Evolutionary conservation across 2,888 invertebrate species (phyloP), one percentile per base, ranked within the genome.

Genomic region (Aphelenchoides bicaudatus): DNA sequence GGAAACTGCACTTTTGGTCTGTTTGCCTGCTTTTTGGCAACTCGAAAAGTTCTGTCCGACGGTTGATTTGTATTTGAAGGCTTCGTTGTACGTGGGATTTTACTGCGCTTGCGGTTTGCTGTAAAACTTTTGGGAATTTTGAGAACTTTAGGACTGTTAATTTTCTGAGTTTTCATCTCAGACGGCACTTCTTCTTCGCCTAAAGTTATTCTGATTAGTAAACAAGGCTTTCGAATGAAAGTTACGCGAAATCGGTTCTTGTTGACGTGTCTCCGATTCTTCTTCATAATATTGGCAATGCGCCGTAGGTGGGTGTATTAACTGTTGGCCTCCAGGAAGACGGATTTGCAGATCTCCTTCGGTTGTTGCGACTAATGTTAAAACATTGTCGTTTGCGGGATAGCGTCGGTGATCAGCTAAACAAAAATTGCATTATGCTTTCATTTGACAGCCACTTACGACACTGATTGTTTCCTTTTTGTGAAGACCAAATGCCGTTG

Each of bases 291-390:
- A n/a, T n/a, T n/a, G n/a, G n/a, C n/a, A n/a, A n/a, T n/a, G n/a
- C n/a, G n/a, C n/a, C n/a, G n/a, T 16, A 8, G 21, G 31, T 30
- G 38, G 37, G 8, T 16, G 52, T 3, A 39, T 21, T 8, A n/a
- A 31, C 34, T 47, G 25, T 21, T 65, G 52, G 13, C 55, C 52
- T 8, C 50, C 50, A 19, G 57, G 59, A 27, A 59, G 51, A 21
- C 67, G 63, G 19, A 75, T 51, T 34, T 69, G 70, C 1, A 68
- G 30, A n/a, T n/a, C n/a, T 1, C 73, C 72, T 29, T 71, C 61
- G 0, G 70, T 59, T 0, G 73, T 68, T 8, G 70, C 71, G 1
- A 73, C 68, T 13, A 75, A 58, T 5, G 75, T 75, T 68, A 75
- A 67, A 2, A 70, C 74, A 28, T 65, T 62, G 13, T 72, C 56